phyloP scores from a whole-genome alignment of 2,888 invertebrate species.

The Tenthredo distinguenda region DNA sequence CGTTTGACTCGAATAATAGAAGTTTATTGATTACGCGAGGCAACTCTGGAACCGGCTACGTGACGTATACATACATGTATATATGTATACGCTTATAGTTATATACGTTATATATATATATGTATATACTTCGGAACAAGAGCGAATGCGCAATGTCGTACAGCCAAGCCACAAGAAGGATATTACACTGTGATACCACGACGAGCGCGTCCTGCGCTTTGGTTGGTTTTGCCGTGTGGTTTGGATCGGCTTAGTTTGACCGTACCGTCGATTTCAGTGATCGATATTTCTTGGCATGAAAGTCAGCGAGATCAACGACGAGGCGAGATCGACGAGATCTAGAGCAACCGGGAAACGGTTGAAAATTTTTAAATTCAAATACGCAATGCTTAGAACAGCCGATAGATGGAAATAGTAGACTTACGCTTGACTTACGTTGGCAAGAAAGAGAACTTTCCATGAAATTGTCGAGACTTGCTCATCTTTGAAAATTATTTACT shows the following conservation, averaged over 20 bases:
- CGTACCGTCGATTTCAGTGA: background rate
- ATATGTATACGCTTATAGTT: background rate
- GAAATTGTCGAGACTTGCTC: background rate
- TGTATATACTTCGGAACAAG: background rate
- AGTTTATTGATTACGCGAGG: constrained; percentile 50
- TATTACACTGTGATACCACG: background rate
- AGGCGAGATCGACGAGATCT: background rate
- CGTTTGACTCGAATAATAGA: constrained; percentile 48
- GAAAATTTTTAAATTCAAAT: constrained; percentile 20
- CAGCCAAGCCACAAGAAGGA: constrained; percentile 23
- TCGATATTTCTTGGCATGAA: background rate
- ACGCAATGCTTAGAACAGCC: background rate
- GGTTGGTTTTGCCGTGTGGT: background rate
- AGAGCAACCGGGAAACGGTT: background rate
- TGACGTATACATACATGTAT: background rate
- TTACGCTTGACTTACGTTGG: background rate
- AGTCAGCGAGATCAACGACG: background rate
- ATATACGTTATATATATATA: background rate
- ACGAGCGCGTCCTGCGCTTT: constrained; percentile 9
- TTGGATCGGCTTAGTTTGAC: background rate
- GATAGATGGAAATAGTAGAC: background rate
- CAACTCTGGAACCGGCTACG: constrained; percentile 39
- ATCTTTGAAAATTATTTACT: constrained; percentile 1
- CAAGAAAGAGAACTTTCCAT: background rate
- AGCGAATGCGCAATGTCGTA: constrained; percentile 44